Percentiles rank a stretch among this genome's conserved stretches.
These are phyloP conservation scores for Macrobrachium rosenbergii DNA, from an alignment of 1,140 invertebrate species.

Conservation along the genomic window DNA sequence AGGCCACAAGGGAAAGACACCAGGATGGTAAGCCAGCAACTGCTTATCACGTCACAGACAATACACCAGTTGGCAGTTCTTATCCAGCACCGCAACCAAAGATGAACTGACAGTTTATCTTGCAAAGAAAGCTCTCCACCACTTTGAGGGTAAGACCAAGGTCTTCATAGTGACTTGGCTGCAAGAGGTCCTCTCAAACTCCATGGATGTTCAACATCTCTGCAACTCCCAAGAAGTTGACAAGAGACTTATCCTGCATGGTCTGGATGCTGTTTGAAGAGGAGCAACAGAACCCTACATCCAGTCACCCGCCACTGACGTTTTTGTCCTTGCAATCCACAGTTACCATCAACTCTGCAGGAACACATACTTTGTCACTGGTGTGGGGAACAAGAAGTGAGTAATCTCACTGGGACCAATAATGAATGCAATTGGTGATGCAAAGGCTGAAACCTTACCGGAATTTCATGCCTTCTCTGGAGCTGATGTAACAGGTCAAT, in stretches of 20 bases:
- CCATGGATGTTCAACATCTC: slow-evolving; percentile 26
- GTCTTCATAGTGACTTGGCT: slow-evolving; percentile 19
- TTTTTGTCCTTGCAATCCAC: slow-evolving; percentile 26
- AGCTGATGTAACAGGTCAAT: too few species aligned
- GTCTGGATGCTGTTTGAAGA: slow-evolving; percentile 16
- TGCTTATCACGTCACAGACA: slow-evolving; percentile 10
- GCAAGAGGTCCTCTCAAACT: slow-evolving; percentile 27
- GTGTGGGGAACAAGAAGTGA: too few species aligned
- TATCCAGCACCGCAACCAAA: slow-evolving; percentile 14
- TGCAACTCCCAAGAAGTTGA: slow-evolving; percentile 27
- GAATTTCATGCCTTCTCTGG: too few species aligned
- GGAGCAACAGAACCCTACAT: slow-evolving; percentile 32
- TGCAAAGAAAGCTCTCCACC: slow-evolving; percentile 19
- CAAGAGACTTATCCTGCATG: background rate
- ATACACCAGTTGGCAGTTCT: slow-evolving; percentile 24
- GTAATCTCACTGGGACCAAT: too few species aligned
- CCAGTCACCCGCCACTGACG: slow-evolving; percentile 30
- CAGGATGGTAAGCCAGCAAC: background rate
- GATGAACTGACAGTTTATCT: slow-evolving; percentile 44
- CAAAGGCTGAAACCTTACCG: too few species aligned
- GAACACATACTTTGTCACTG: too few species aligned
- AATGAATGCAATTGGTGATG: too few species aligned
- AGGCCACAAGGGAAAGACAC: background rate
- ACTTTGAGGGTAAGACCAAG: slow-evolving; percentile 22
- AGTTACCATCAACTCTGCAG: too few species aligned